Percentiles rank a stretch among this genome's conserved stretches.
phyloP scores from a whole-genome alignment of 2,888 invertebrate genomes.

The Pseudococcus longispinus region DNA sequence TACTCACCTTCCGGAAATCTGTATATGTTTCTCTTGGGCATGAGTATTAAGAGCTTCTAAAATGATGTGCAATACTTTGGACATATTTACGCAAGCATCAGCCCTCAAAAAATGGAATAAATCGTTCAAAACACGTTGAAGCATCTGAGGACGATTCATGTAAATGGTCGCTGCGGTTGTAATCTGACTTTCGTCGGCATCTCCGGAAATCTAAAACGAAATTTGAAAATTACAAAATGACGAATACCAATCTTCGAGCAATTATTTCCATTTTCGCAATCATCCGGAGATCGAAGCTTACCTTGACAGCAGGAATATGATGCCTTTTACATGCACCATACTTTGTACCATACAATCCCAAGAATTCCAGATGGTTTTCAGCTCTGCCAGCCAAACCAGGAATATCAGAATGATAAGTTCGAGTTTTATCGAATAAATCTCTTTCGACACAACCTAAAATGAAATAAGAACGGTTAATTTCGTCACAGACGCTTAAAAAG shows the following conservation, averaged over 20 bases:
- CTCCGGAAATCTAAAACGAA: conserved; percentile 78
- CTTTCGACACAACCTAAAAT: conserved; percentile 56
- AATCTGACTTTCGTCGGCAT: conserved; percentile 89
- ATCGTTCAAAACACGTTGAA: conserved; percentile 87
- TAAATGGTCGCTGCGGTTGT: conserved; percentile 83
- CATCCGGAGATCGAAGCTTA: conserved; percentile 63
- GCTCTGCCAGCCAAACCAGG: conserved; percentile 83
- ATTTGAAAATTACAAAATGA: no score
- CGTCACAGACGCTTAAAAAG: neutral
- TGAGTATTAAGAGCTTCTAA: conserved; percentile 90
- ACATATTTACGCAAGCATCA: conserved; percentile 79
- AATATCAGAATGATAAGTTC: conserved; percentile 71
- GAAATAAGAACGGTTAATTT: neutral
- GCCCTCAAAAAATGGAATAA: conserved; percentile 86
- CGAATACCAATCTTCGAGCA: neutral
- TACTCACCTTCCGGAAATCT: conserved; percentile 84
- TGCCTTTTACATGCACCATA: conserved; percentile 89
- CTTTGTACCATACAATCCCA: conserved; percentile 89
- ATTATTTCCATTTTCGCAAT: no score
- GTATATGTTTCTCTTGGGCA: conserved; percentile 84
- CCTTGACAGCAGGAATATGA: conserved; percentile 88
- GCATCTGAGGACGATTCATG: conserved; percentile 81
- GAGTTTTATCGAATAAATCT: conserved; percentile 55
- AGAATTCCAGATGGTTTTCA: conserved; percentile 80
- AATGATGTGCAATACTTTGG: conserved; percentile 79